Evolutionary conservation across 2,113 vertebrate genomes (phyloP), one percentile per base, ranked within the genome.

Genomic region (Malurus elegans): DNA sequence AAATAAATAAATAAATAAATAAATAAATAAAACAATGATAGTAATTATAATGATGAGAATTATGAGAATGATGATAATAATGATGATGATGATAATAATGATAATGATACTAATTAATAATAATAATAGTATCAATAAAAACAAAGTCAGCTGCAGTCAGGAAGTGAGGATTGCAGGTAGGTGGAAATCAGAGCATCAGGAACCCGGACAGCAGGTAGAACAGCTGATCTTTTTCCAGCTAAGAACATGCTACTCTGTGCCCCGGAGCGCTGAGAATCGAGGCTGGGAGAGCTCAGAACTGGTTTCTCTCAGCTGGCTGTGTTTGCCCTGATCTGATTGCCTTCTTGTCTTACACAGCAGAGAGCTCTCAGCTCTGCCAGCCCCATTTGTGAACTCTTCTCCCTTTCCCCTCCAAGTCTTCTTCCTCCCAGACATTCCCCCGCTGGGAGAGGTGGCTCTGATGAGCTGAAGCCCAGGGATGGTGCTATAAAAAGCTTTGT

Each of bases 331-430:
- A 87, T 67, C 81, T 36, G 21, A 86, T 60, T 90, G 60, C 65
- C 31, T 31, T 13, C 86, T 89, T 57, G 62, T 75, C 48, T 83
- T 58, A 79, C 84, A 69, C 54, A 81, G 69, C 66, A 79, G 70
- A 91, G n/a, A 75, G 40, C 76, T 88, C 34, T 57, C 65, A 94
- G 79, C 86, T 80, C 15, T 64, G 69, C 83, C 79, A 93, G 26
- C 51, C 64, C 44, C 18, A 8, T 64, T 86, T 64, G 26, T 8
- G 47, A 85, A 86, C 66, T 20, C 58, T 69, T 24, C 61, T 67
- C n/a, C 36, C 42, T 54, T 20, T 53, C 57, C 57, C 48, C 65
- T 58, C 44, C 19, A 69, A 47, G 70, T 54, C 31, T 25, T 34
- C n/a, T 51, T 24, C 69, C 75, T 86, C 56, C 32, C 32, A 57